Conservation (phyloP, 2,797 vertebrate genomes). For the Merluccius polli region DNA sequence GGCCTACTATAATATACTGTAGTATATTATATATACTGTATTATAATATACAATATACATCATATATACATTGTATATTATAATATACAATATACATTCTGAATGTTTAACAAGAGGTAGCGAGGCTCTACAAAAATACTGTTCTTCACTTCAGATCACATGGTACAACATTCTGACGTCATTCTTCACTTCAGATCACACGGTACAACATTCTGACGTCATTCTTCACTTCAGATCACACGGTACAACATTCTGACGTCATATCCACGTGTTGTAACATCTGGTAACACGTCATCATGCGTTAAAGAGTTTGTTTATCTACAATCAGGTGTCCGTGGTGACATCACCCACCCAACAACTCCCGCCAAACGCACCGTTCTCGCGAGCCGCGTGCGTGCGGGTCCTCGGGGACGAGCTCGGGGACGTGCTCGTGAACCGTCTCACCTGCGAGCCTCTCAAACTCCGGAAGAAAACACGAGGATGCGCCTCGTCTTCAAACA, state of each 20-base stretch:
- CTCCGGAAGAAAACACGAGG: background rate
- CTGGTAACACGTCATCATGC: slow-evolving; percentile 11
- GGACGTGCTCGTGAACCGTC: background rate
- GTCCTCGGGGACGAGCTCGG: background rate
- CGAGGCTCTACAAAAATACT: slow-evolving; percentile 62
- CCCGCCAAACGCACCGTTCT: background rate
- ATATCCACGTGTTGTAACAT: slow-evolving; percentile 50
- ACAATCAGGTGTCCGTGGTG: slow-evolving; percentile 2
- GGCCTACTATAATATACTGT: no score
- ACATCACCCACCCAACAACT: background rate
- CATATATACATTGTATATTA: no score
- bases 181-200: slow-evolving; percentile 16
- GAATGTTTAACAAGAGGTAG: slow-evolving; percentile 40
- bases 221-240: slow-evolving; percentile 15
- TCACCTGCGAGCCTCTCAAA: background rate
- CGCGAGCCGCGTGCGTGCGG: background rate
- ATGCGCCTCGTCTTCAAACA: background rate
- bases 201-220: no score
- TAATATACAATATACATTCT: slow-evolving; percentile 38
- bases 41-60: no score
- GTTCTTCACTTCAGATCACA: slow-evolving; percentile 16
- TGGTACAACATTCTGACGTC: no score
- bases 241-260: slow-evolving; percentile 42
- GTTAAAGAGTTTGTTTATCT: background rate
- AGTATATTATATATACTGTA: no score